Conservation (phyloP, 2,797 vertebrate genomes). For the Falco rusticolus region DNA sequence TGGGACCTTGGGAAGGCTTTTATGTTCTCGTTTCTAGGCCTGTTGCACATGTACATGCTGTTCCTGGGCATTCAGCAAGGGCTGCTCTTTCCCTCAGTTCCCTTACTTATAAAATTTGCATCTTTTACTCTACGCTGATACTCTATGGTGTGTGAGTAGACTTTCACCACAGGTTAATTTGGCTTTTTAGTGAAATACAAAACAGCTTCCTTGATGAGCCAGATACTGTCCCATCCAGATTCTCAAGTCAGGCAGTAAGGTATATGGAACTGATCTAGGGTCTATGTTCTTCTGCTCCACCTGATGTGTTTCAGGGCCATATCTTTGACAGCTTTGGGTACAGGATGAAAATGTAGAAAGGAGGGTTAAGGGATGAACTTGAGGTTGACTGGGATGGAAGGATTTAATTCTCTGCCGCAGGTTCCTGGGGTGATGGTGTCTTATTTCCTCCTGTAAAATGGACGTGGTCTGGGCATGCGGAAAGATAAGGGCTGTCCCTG, state of each 20-base stretch:
- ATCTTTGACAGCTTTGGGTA: not conserved
- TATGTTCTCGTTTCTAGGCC: not conserved
- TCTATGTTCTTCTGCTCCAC: not conserved
- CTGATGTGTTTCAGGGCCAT: not conserved
- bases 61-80: not conserved
- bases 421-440: not conserved
- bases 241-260: not conserved
- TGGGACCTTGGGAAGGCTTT: not conserved
- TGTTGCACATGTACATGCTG: not conserved
- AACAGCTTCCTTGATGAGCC: not conserved
- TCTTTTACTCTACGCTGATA: too few relatives aligned
- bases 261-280: not conserved
- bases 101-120: fast-evolving
- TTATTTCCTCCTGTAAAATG: not conserved
- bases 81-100: not conserved
- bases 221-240: not conserved
- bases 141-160: not conserved
- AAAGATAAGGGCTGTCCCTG: not conserved
- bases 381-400: not conserved
- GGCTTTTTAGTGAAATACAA: not conserved
- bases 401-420: not conserved
- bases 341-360: not conserved
- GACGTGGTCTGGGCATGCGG: not conserved
- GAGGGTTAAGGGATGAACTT: not conserved
- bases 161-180: not conserved